phyloP scores from a whole-genome alignment of 2,888 invertebrate species.

The Scaptodrosophila latifasciaeformis region DNA sequence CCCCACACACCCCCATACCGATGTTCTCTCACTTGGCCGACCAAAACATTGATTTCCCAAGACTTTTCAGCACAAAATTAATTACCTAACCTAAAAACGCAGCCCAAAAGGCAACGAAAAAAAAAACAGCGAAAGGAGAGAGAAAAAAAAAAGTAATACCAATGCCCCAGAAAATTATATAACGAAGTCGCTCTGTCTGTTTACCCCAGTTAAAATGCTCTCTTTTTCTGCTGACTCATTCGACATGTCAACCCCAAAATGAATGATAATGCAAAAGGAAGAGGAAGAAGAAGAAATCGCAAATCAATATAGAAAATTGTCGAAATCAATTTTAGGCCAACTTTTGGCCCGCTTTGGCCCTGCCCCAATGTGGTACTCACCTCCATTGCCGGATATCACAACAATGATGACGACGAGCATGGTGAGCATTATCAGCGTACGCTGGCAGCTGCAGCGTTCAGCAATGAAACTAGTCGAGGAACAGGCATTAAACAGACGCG shows the following conservation, averaged over 20 bases:
- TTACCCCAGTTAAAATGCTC: neutral
- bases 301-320: slow-evolving; percentile 66
- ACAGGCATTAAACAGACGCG: slow-evolving; percentile 13
- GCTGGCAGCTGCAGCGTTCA: slow-evolving; percentile 41
- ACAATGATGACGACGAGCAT: slow-evolving; percentile 68
- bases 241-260: slow-evolving; percentile 53
- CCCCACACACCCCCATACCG: slow-evolving; percentile 8
- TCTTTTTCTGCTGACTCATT: slow-evolving; percentile 53
- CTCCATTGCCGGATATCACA: slow-evolving; percentile 71
- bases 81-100: slow-evolving; percentile 64
- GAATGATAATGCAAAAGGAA: slow-evolving; percentile 66
- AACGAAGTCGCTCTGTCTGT: slow-evolving; percentile 18
- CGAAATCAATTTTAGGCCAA: slow-evolving; percentile 64
- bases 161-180: slow-evolving; percentile 10
- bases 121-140: slow-evolving; percentile 8
- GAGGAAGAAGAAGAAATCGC: no score
- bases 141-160: slow-evolving; percentile 38
- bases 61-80: slow-evolving; percentile 62
- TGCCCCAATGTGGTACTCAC: slow-evolving; percentile 45
- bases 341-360: slow-evolving; percentile 37
- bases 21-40: slow-evolving; percentile 6
- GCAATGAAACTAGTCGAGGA: slow-evolving; percentile 13
- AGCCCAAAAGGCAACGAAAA: slow-evolving; percentile 24
- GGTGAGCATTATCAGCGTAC: slow-evolving; percentile 64
- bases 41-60: slow-evolving; percentile 65